Evolutionary conservation across 2,113 vertebrate genomes (phyloP).

Genomic region (Bubalus kerabau): DNA sequence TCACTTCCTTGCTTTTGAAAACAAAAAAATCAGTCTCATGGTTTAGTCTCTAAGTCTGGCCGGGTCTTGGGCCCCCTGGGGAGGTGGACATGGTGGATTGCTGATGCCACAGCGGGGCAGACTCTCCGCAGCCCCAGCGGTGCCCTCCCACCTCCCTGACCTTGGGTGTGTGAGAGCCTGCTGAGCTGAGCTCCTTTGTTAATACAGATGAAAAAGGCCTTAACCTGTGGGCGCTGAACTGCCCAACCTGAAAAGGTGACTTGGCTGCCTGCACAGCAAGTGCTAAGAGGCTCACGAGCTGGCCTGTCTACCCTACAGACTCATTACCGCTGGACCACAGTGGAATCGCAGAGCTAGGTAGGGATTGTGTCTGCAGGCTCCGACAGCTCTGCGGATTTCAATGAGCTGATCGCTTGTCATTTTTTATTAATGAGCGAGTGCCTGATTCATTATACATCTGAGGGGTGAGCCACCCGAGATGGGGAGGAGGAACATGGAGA

Average conservation of each 20-base stretch:
- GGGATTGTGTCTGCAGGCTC: conserved; percentile 71
- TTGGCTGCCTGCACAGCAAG: conserved; percentile 59
- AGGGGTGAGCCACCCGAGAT: conserved; percentile 71
- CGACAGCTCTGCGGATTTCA: conserved; percentile 71
- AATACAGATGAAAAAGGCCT: conserved; percentile 52
- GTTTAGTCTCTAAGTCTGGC: neutral
- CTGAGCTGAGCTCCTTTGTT: conserved; percentile 66
- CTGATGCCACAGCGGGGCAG: conserved; percentile 37
- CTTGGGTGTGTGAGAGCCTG: conserved; percentile 26
- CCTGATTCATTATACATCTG: conserved; percentile 85
- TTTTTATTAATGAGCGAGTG: conserved; percentile 83
- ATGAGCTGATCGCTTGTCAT: conserved; percentile 80
- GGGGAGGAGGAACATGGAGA: conserved; percentile 46
- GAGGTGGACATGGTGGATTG: neutral
- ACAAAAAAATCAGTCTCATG: neutral
- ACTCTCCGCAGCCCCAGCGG: neutral
- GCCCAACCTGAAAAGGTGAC: conserved; percentile 70
- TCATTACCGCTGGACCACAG: conserved; percentile 75
- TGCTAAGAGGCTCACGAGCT: conserved; percentile 45
- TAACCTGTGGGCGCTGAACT: conserved; percentile 62
- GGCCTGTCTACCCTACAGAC: conserved; percentile 68
- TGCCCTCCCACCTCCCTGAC: conserved; percentile 38
- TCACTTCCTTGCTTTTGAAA: conserved; percentile 47
- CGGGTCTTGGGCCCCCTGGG: neutral
- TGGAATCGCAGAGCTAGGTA: conserved; percentile 66